phyloP scores from a whole-genome alignment of 2,888 invertebrate genomes.

The Platycheirus albimanus region DNA sequence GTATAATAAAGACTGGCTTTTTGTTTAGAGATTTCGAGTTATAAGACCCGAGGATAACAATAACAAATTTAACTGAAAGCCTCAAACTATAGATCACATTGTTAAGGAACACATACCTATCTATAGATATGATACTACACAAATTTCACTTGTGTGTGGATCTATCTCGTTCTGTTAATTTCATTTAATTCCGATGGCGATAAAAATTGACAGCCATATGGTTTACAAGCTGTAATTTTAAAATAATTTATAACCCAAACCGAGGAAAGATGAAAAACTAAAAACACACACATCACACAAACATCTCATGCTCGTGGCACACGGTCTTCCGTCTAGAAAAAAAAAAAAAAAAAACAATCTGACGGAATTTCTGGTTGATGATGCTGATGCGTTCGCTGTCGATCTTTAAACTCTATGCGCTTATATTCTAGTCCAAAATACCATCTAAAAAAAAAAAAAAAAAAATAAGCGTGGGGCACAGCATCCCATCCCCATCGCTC shows the following conservation, averaged over 20 bases:
- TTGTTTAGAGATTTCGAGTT: background rate
- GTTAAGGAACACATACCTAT: too few relatives aligned
- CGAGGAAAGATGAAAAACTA: constrained; percentile 41
- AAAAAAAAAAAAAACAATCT: background rate
- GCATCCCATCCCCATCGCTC: constrained; percentile 64
- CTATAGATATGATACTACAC: constrained; percentile 15
- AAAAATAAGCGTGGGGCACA: constrained; percentile 55
- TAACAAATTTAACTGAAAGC: constrained; percentile 37
- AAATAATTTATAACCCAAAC: constrained; percentile 66
- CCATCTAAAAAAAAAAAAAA: constrained; percentile 24
- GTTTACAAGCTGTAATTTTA: constrained; percentile 68
- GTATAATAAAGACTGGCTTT: background rate
- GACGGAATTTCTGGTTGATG: constrained; percentile 1
- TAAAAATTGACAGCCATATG: constrained; percentile 73
- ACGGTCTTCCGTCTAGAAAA: background rate
- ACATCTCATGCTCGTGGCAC: constrained; percentile 6
- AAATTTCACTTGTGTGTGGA: background rate
- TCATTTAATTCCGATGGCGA: constrained; percentile 66
- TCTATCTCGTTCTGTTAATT: constrained; percentile 44
- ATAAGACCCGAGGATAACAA: constrained; percentile 14
- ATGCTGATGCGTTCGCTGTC: background rate
- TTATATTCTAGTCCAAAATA: constrained; percentile 28
- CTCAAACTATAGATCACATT: constrained; percentile 40
- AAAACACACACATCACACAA: constrained; percentile 26
- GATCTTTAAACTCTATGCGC: constrained; percentile 24